Percentiles rank a stretch among this genome's conserved stretches.
Evolutionary conservation across 2,113 vertebrate species (phyloP).

Genomic region (Scatophagus argus): DNA sequence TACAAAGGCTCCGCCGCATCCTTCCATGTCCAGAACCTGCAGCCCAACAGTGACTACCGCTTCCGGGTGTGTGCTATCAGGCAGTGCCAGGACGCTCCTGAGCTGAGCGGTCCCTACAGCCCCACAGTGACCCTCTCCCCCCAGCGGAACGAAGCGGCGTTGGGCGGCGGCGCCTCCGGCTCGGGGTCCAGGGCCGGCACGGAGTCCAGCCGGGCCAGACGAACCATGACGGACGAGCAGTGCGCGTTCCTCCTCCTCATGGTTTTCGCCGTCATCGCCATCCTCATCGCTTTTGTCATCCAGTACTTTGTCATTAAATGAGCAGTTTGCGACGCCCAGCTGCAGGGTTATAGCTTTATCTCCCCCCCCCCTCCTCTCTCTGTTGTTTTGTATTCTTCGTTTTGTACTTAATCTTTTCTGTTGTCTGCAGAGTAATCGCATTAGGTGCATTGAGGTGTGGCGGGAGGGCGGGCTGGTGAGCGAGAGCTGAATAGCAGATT

Average conservation of each 20-base stretch:
- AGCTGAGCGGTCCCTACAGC: slow-evolving; percentile 94
- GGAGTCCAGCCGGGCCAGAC: slow-evolving; percentile 83
- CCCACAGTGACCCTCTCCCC: slow-evolving; percentile 90
- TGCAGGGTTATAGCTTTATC: slow-evolving; percentile 80
- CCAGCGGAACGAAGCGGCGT: slow-evolving; percentile 84
- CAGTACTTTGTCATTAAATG: slow-evolving; percentile 99
- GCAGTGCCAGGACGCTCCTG: slow-evolving; percentile 91
- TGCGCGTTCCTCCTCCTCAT: slow-evolving; percentile 96
- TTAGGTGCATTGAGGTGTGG: slow-evolving; percentile 29
- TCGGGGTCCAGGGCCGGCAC: slow-evolving; percentile 80
- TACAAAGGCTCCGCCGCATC: slow-evolving; percentile 91
- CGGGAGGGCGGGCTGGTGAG: slow-evolving; percentile 30
- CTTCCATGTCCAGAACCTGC: slow-evolving; percentile 89
- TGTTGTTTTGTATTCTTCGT: slow-evolving; percentile 68
- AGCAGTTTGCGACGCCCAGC: slow-evolving; percentile 68
- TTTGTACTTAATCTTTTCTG: slow-evolving; percentile 58
- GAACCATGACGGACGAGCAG: slow-evolving; percentile 93
- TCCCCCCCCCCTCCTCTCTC: slow-evolving; percentile 30
- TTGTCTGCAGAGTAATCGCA: slow-evolving; percentile 53
- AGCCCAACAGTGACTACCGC: slow-evolving; percentile 93
- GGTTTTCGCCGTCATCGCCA: slow-evolving; percentile 94
- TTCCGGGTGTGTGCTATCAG: slow-evolving; percentile 93
- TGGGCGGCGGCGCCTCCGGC: slow-evolving; percentile 76
- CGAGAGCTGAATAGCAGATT: slow-evolving; percentile 19
- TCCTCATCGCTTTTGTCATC: slow-evolving; percentile 97